Evolutionary conservation across 1,140 invertebrate species (phyloP).

Genomic region (Drosophila santomea): DNA sequence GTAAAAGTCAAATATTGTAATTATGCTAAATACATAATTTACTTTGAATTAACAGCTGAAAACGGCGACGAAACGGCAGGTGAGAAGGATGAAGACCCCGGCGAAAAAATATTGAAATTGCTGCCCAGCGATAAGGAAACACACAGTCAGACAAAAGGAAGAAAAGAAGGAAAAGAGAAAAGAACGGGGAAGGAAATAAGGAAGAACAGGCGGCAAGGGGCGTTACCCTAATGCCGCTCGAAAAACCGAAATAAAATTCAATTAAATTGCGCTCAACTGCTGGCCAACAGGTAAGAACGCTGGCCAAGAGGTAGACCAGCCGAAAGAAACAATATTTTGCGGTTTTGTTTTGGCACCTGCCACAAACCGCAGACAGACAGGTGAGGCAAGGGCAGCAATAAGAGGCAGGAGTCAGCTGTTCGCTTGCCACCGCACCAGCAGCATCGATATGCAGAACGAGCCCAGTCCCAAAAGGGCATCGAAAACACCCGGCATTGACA

Average conservation of each 20-base stretch:
- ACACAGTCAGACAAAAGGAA: slow-evolving; percentile 1
- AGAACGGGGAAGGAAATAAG: background rate
- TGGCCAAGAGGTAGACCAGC: slow-evolving; percentile 7
- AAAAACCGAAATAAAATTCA: slow-evolving; percentile 79
- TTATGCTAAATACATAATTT: slow-evolving; percentile 83
- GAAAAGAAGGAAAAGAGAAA: background rate
- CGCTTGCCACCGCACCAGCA: background rate
- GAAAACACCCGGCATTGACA: slow-evolving; percentile 31
- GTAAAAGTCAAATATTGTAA: slow-evolving; percentile 83
- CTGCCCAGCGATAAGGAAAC: slow-evolving; percentile 53
- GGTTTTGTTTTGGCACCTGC: slow-evolving; percentile 76
- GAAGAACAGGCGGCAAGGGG: slow-evolving; percentile 42
- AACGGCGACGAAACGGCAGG: slow-evolving; percentile 35
- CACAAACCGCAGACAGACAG: slow-evolving; percentile 46
- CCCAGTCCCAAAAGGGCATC: background rate
- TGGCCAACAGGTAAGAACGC: slow-evolving; percentile 51
- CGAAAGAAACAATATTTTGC: slow-evolving; percentile 50
- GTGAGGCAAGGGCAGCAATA: slow-evolving; percentile 3
- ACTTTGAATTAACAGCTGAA: slow-evolving; percentile 83
- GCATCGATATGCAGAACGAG: slow-evolving; percentile 19
- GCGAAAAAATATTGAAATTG: slow-evolving; percentile 65
- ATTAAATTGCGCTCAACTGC: slow-evolving; percentile 73
- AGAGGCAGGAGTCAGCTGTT: slow-evolving; percentile 59
- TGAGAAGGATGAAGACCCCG: slow-evolving; percentile 14
- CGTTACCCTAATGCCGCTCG: slow-evolving; percentile 74